Evolutionary conservation across 2,113 vertebrate species (phyloP).

Genomic region (Smithornis capensis): DNA sequence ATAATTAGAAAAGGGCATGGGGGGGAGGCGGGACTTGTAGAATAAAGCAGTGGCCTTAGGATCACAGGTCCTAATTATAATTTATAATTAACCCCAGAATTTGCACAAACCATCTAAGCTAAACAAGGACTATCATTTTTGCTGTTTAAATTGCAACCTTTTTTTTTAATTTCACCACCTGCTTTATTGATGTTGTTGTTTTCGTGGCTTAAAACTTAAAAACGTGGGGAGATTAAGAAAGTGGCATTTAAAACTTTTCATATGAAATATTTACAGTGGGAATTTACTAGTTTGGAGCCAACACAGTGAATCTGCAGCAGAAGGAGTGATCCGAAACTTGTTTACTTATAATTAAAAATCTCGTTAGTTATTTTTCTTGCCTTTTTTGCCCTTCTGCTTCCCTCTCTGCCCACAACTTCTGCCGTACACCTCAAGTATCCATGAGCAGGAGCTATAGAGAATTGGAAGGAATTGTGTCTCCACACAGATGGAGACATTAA

Average conservation of each 20-base stretch:
- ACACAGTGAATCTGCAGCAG: constrained; percentile 19
- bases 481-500: constrained; percentile 49
- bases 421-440: constrained; percentile 32
- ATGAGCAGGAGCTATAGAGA: constrained; percentile 49
- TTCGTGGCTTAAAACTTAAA: constrained; percentile 44
- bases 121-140: constrained; percentile 55
- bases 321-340: constrained; percentile 25
- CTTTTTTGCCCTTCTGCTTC: constrained; percentile 35
- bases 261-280: constrained; percentile 46
- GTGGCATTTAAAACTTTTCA: constrained; percentile 50
- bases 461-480: constrained; percentile 33
- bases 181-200: constrained; percentile 58
- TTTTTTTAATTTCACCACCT: constrained; percentile 44
- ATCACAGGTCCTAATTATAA: constrained; percentile 73
- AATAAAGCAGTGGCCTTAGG: constrained; percentile 73
- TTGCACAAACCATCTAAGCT: constrained; percentile 56
- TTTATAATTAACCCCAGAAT: constrained; percentile 73
- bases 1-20: constrained; percentile 77
- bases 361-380: constrained; percentile 40
- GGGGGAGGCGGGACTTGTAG: constrained; percentile 62
- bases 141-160: constrained; percentile 21
- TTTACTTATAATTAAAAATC: constrained; percentile 42
- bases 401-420: constrained; percentile 62
- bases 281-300: constrained; percentile 36
- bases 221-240: constrained; percentile 53